Base-by-base conservation (phyloP, 2,888 invertebrate species). In the Auanema sp. region DNA sequence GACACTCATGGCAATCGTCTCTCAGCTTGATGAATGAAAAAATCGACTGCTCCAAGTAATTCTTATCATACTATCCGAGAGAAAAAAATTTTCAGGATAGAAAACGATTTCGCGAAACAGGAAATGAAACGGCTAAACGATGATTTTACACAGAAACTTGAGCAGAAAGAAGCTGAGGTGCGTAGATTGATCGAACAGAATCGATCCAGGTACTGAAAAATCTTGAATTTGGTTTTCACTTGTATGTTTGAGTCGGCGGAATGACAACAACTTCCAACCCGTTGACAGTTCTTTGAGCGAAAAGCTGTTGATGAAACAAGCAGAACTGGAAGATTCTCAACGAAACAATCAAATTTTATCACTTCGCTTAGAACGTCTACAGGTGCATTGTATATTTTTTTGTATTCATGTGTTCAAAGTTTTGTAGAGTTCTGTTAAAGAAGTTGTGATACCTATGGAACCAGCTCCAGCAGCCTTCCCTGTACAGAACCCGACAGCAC, bases 301-400 rank as follows among this genome's bases (percentile, higher is more conserved):
- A 47, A 42, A 68, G 41, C 86, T 94, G 42, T 91, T 93, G 61
- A 89, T 90, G 80, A 92, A 91, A 83, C 94, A 94, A 85, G 90
- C 90, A 50, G 89, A 89, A 72, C 86, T 94, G n/a, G 93, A 94
- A 83, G 87, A 89, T 21, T 86, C 92, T 49, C 89, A 91, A 60
- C 90, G 91, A 0, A 93, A 93, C 80, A 90, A 91, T 82, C 92
- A 92, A 86, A 91, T 92, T 21, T 86, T 93, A 57, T 88, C 88
- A 74, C 87, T 93, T 76, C 92, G 93, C 83, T 84, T 93, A 77
- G 93, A 93, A 83, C 90, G 91, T 41, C 49, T 72, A 11, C 70
- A 71, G 68, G 72, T 71, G 11, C 40, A n/a, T n/a, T n/a, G n/a
- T n/a, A n/a, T n/a, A n/a, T n/a, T n/a, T 21, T 2, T 58, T 1